Conservation (phyloP, 2,797 vertebrate species). For the Telmatherina bonti region DNA sequence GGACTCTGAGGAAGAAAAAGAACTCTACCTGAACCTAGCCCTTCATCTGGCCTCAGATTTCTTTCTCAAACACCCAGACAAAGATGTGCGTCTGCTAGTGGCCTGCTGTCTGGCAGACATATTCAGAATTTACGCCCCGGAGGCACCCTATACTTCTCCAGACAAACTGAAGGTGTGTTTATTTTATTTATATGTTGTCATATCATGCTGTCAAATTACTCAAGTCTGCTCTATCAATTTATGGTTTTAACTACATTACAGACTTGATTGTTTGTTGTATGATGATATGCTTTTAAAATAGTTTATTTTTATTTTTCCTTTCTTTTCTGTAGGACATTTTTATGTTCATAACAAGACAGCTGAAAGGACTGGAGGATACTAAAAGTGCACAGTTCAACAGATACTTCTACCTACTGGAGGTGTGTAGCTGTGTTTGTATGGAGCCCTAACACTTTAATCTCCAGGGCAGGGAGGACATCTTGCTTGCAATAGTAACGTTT, state of each 20-base stretch:
- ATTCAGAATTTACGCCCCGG: slow-evolving; percentile 97
- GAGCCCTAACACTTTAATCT: too few species aligned
- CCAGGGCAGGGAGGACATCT: background rate
- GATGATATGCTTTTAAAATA: background rate
- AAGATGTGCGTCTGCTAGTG: slow-evolving; percentile 96
- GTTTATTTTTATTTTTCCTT: background rate
- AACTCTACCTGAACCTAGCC: slow-evolving; percentile 95
- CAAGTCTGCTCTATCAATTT: background rate
- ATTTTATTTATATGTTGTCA: background rate
- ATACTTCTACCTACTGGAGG: slow-evolving; percentile 99
- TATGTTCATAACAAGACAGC: slow-evolving; percentile 98
- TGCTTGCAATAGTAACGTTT: background rate
- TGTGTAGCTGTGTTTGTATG: slow-evolving; percentile 60
- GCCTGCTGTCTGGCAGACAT: slow-evolving; percentile 98
- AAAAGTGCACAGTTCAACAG: slow-evolving; percentile 99
- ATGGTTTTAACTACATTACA: too few species aligned
- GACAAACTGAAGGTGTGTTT: slow-evolving; percentile 93
- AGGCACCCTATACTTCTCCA: slow-evolving; percentile 96
- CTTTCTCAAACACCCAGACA: slow-evolving; percentile 98
- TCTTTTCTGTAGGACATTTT: slow-evolving; percentile 92
- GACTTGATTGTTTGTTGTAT: background rate
- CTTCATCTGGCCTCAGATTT: slow-evolving; percentile 99
- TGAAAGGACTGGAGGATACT: slow-evolving; percentile 97
- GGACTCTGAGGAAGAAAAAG: slow-evolving; percentile 98
- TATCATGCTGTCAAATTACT: background rate